Evolutionary conservation across 2,888 invertebrate genomes (phyloP).

Genomic region (Autographa pulchrina): DNA sequence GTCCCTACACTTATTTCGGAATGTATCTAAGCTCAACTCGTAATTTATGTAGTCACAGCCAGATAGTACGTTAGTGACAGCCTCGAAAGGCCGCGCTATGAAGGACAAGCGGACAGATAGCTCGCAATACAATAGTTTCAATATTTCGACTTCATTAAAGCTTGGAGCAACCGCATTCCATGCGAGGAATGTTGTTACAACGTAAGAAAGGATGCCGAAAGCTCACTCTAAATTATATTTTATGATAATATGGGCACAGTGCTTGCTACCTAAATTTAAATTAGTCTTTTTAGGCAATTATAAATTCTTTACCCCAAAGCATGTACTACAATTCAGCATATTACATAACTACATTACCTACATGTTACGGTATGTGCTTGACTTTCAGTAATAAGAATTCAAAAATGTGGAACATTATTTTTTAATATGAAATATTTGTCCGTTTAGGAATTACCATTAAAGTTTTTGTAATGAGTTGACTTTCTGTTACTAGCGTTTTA

Average conservation of each 20-base stretch:
- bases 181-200: conserved; percentile 41
- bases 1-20: background rate
- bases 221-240: background rate
- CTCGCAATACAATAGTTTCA: conserved; percentile 48
- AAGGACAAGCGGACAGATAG: conserved; percentile 45
- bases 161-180: conserved; percentile 51
- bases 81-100: conserved; percentile 47
- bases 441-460: no score
- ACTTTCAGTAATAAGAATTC: no score
- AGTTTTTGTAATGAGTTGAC: background rate
- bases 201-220: conserved; percentile 14
- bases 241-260: no score
- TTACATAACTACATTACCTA: no score
- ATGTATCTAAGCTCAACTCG: background rate
- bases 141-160: conserved; percentile 51
- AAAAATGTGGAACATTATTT: no score
- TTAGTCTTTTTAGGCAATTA: no score
- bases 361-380: no score
- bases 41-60: background rate
- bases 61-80: conserved; percentile 15
- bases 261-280: no score
- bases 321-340: no score
- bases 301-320: no score
- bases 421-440: no score
- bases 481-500: conserved; percentile 1